Percentiles rank a stretch among this genome's conserved stretches.
These are phyloP conservation scores for Anolis carolinensis DNA, from an alignment of 2,113 vertebrate genomes.

Conservation along the genomic window DNA sequence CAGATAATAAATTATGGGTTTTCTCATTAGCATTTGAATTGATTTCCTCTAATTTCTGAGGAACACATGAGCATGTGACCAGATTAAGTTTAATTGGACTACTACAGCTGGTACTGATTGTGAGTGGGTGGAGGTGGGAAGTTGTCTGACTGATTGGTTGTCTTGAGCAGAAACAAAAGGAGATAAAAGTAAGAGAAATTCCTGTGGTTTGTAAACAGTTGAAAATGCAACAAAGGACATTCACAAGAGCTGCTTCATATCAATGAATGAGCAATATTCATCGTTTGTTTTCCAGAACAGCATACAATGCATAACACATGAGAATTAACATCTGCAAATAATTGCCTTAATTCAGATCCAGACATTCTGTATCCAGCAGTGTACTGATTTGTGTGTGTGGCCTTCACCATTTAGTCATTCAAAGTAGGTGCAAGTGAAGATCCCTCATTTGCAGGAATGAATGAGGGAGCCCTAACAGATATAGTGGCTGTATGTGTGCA, in stretches of 20 bases:
- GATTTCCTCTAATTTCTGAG: constrained; percentile 89
- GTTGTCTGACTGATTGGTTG: constrained; percentile 72
- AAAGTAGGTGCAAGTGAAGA: background rate
- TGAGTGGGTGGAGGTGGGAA: constrained; percentile 65
- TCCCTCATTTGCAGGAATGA: background rate
- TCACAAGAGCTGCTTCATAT: background rate
- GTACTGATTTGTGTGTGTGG: background rate
- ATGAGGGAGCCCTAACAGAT: background rate
- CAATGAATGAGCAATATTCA: accelerated
- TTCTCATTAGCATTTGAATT: constrained; percentile 91
- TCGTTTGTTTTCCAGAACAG: background rate
- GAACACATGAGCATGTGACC: constrained; percentile 83
- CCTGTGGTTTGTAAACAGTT: constrained; percentile 6
- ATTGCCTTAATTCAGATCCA: background rate
- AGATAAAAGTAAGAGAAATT: constrained; percentile 34
- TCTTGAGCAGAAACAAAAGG: constrained; percentile 53
- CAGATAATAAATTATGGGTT: constrained; percentile 89
- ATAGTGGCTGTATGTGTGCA: background rate
- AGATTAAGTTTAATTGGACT: constrained; percentile 88
- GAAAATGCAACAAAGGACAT: background rate
- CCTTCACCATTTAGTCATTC: background rate
- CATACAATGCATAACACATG: accelerated
- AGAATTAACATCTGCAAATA: background rate
- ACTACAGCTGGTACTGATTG: constrained; percentile 83
- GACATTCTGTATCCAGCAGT: background rate